A percentile compares a stretch with the other conserved stretches of the same genome.
Evolutionary conservation across 2,888 invertebrate species (phyloP).

Genomic region (Caenorhabditis sinica): DNA sequence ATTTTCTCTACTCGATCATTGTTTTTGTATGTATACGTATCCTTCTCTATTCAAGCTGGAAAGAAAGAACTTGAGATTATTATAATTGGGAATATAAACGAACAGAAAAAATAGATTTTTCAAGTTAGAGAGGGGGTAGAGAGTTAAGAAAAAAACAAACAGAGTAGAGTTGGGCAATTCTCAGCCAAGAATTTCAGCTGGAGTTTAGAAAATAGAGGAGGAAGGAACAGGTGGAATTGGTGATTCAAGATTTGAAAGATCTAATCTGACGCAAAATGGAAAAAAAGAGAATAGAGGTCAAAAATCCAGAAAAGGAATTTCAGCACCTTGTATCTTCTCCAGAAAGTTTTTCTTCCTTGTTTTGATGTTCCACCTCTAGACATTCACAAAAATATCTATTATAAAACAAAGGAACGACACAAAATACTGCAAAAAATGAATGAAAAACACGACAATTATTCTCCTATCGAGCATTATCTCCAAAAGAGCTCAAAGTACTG

Average conservation of each 20-base stretch:
- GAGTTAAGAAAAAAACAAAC: not conserved
- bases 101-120: not conserved
- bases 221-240: constrained; percentile 4
- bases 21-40: constrained; percentile 9
- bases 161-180: constrained; percentile 1
- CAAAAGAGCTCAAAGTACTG: constrained; percentile 40
- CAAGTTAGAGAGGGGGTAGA: not conserved
- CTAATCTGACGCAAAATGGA: not conserved
- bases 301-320: not conserved
- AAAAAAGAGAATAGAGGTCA: not conserved
- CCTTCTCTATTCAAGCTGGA: constrained; percentile 8
- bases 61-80: not conserved
- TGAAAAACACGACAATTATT: constrained; percentile 40
- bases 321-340: not conserved
- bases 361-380: not conserved
- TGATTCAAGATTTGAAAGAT: not conserved
- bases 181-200: not conserved
- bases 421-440: constrained; percentile 2
- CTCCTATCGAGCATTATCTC: not conserved
- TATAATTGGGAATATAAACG: no score
- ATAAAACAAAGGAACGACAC: not conserved
- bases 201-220: no score
- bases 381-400: no score
- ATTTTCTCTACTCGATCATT: constrained; percentile 54
- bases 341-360: not conserved